Evolutionary conservation across 2,113 vertebrate genomes (phyloP).

Genomic region (Xenopus tropicalis): UCB_Xtro_10.0 CM004446.2:56617001-56617500

Average conservation of each 20-base stretch:
- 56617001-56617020: too few species aligned
- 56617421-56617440: constrained; percentile 39
- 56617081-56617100: too few species aligned
- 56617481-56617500: constrained; percentile 34
- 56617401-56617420: constrained; percentile 43
- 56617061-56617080: too few species aligned
- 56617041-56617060: too few species aligned
- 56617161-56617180: too few species aligned
- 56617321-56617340: constrained; percentile 4
- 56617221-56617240: neutral
- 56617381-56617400: constrained; percentile 26
- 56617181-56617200: too few species aligned
- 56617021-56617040: too few species aligned
- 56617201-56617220: constrained; percentile 5
- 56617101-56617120: too few species aligned
- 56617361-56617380: constrained; percentile 20
- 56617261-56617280: neutral
- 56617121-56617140: too few species aligned
- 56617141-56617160: too few species aligned
- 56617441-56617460: constrained; percentile 36
- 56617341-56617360: constrained; percentile 31
- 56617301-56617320: neutral
- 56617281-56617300: constrained; percentile 22
- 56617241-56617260: constrained; percentile 10
- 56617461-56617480: constrained; percentile 37